Evolutionary conservation across 2,888 invertebrate genomes (phyloP).

Genomic region (Pseudococcus viburni): DNA sequence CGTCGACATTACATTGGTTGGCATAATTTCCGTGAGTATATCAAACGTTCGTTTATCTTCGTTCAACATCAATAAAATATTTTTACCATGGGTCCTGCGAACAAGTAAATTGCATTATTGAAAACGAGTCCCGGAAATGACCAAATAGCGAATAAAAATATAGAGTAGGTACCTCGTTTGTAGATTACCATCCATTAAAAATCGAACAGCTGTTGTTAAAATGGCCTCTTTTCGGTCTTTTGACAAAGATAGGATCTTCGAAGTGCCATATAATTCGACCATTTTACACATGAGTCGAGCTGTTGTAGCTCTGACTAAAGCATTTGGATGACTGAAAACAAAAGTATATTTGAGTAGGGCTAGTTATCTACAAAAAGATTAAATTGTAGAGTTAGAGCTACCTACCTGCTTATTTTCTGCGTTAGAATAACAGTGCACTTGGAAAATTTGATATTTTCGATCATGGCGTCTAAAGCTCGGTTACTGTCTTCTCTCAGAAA

Average conservation of each 20-base stretch:
- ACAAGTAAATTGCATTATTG: neutral
- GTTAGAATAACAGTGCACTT: constrained; percentile 80
- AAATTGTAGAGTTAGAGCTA: neutral
- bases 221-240: constrained; percentile 63
- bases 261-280: constrained; percentile 51
- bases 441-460: constrained; percentile 81
- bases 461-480: constrained; percentile 85
- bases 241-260: constrained; percentile 47
- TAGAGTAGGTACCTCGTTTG: constrained; percentile 57
- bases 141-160: neutral
- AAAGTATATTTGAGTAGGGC: neutral
- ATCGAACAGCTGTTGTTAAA: constrained; percentile 56
- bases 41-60: constrained; percentile 49
- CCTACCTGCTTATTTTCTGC: constrained; percentile 77
- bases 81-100: constrained; percentile 60
- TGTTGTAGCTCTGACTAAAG: constrained; percentile 55
- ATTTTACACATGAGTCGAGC: constrained; percentile 53
- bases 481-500: constrained; percentile 93
- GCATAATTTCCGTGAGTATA: constrained; percentile 54
- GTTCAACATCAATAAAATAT: constrained; percentile 42
- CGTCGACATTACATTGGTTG: constrained; percentile 41
- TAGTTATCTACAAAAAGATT: neutral
- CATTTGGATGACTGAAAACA: constrained; percentile 60
- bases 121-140: neutral
- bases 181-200: constrained; percentile 63